Conservation (phyloP, 2,113 vertebrate genomes). For the Actinemys pallida region DNA sequence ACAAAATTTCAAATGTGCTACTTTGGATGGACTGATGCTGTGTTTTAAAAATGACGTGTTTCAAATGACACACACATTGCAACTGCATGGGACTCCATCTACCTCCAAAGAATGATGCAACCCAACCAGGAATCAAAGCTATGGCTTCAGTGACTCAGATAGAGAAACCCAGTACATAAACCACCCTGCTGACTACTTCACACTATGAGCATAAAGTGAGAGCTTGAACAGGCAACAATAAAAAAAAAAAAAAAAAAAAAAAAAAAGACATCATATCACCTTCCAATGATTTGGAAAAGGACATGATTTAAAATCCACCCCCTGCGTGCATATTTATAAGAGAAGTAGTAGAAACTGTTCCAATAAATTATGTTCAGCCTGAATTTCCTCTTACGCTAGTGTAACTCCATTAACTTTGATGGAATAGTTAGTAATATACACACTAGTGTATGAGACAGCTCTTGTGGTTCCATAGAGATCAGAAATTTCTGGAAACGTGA, state of each 20-base stretch:
- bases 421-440: neutral
- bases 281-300: neutral
- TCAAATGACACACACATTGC: neutral
- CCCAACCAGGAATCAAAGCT: neutral
- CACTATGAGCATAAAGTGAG: accelerated
- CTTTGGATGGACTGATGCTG: accelerated
- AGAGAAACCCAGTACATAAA: neutral
- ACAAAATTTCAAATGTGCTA: neutral
- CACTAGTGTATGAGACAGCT: neutral
- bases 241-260: too few relatives aligned
- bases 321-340: neutral
- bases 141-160: neutral
- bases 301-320: neutral
- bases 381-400: neutral
- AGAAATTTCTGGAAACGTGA: neutral
- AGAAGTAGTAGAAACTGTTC: neutral
- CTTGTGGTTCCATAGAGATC: neutral
- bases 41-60: neutral
- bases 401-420: neutral
- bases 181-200: neutral
- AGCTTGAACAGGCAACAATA: neutral
- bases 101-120: neutral
- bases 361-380: neutral
- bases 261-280: neutral
- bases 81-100: neutral